phyloP scores from a whole-genome alignment of 2,797 vertebrate species.

The Prunella strophiata region DNA sequence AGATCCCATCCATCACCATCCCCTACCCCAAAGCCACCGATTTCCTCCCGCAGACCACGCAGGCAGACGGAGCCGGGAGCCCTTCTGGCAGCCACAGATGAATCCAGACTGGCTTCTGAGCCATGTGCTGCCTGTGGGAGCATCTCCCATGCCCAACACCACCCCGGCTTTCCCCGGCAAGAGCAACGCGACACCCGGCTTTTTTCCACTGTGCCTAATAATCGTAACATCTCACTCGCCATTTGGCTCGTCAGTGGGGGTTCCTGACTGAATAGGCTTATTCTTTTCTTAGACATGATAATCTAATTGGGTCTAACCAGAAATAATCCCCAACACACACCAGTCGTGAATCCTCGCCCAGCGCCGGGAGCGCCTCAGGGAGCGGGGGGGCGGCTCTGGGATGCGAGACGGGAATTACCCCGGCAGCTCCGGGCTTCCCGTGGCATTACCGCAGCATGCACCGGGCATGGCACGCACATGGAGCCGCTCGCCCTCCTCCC shows the following conservation, averaged over 20 bases:
- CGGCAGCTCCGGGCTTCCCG: not conserved
- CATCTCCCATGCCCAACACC: not conserved
- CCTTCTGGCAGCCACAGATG: accelerated
- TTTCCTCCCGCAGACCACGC: not conserved
- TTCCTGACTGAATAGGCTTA: conserved; percentile 39
- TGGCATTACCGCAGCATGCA: not conserved
- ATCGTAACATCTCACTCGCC: conserved; percentile 44
- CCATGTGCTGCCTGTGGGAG: not conserved
- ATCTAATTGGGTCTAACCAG: conserved; percentile 63
- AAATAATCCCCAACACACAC: conserved; percentile 49
- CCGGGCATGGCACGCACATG: not conserved
- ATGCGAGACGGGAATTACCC: not conserved
- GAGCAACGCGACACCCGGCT: not conserved
- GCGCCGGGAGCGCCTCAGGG: not conserved
- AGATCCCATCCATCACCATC: not conserved
- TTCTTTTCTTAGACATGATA: conserved; percentile 63
- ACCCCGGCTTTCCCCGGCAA: not conserved
- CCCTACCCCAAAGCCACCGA: not conserved
- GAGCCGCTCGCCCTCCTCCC: not conserved
- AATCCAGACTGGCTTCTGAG: accelerated
- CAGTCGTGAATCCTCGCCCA: not conserved
- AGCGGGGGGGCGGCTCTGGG: not conserved
- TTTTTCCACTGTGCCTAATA: not conserved
- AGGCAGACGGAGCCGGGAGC: not conserved
- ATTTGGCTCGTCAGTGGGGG: conserved; percentile 41